Evolutionary conservation across 1,140 invertebrate genomes (phyloP), one percentile per base, ranked within the genome.

Genomic region (Radopholus similis): DNA sequence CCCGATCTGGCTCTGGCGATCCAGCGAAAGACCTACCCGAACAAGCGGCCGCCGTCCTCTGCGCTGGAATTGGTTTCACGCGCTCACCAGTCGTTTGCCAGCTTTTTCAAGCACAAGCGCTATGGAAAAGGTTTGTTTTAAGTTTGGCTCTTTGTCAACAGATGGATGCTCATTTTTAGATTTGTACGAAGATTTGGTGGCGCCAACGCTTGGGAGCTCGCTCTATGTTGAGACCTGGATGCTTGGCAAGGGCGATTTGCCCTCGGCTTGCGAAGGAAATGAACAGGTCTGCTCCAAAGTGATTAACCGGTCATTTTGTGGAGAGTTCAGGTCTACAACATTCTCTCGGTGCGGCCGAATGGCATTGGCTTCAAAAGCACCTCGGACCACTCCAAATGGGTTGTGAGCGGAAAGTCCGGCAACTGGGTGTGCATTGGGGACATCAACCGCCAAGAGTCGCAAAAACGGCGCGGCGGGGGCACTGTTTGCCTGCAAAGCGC

Each of bases 311-410:
- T 66, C 38, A 13, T 47, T 44, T 21, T 35, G 9, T 35, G 23
- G 26, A 9, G 15, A 3, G n/a, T 68, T 68, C 26, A 68, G 66
- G 78, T 84, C 13, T 74, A 74, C 34, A 84, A 85, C 68, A 65
- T 84, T 42, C 42, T 72, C 26, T 51, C 67, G 40, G 68, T 81
- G 18, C 63, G 69, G 4, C 49, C 74, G 62, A 51, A n/a, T 8
- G 15, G 54, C 2, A 26, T 56, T 13, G 23, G 55, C 26, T 93
- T 92, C 78, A 86, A 86, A n/a, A 89, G 88, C 1, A 87, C 88
- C 26, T 86, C 87, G 47, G 92, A 95, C 84, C 93, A 95, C 83
- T 91, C 91, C 0, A 96, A 96, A 83, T 95, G 92, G 92, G 89
- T 90, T 0, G 87, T 93, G 2, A 86, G 89, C 0, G 57, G 62